phyloP scores from a whole-genome alignment of 2,113 vertebrate genomes.

The Scolopax mira region DNA sequence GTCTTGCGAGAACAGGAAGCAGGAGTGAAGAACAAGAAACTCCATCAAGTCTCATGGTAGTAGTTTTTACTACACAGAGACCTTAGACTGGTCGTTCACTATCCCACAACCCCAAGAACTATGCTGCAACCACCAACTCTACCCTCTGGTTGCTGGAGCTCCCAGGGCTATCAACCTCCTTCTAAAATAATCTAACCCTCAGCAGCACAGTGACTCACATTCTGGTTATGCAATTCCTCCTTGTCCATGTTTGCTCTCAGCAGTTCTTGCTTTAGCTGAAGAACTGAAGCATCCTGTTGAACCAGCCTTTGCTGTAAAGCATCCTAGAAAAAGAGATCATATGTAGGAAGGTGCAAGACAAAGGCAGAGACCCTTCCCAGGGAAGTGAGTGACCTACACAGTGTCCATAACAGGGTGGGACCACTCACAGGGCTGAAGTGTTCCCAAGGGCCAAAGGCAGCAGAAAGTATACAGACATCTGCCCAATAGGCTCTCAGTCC shows the following conservation, averaged over 20 bases:
- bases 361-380: not conserved
- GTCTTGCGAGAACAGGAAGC: not conserved
- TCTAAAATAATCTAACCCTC: not conserved
- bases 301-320: constrained; percentile 92
- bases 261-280: constrained; percentile 96
- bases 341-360: not conserved
- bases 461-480: not conserved
- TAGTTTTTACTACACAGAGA: not conserved
- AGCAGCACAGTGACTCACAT: constrained; percentile 75
- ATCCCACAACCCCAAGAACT: not conserved
- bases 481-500: not conserved
- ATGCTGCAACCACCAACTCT: not conserved
- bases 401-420: not conserved
- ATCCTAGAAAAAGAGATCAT: constrained; percentile 74
- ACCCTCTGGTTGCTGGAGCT: not conserved
- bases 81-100: not conserved
- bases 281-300: constrained; percentile 87
- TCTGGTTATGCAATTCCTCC: constrained; percentile 90
- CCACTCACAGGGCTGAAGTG: not conserved
- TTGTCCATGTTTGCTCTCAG: constrained; percentile 87
- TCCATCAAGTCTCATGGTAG: not conserved
- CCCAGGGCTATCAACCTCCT: not conserved
- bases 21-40: not conserved
- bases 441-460: not conserved
- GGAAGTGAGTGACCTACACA: not conserved